Percentiles rank a stretch among this genome's conserved stretches.
phyloP scores from a whole-genome alignment of 2,113 vertebrate genomes.

The Leptobrachium leishanense region DNA sequence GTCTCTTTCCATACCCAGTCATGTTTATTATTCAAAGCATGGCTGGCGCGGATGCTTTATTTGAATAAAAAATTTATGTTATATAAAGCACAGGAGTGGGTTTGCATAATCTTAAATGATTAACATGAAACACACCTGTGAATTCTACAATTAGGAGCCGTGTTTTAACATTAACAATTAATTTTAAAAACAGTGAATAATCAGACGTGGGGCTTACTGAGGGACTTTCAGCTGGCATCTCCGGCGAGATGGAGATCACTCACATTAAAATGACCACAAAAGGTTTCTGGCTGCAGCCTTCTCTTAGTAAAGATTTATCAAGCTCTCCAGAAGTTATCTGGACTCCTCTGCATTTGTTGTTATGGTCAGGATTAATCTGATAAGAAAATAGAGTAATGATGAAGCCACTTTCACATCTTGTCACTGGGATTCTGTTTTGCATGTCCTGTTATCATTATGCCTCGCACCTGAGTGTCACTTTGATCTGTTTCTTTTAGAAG shows the following conservation, averaged over 20 bases:
- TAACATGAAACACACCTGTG: not conserved
- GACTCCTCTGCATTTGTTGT: not conserved
- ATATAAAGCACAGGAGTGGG: not conserved
- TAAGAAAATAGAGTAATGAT: not conserved
- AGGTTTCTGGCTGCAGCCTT: not conserved
- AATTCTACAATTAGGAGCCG: not conserved
- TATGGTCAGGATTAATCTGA: not conserved
- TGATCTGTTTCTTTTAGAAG: not conserved
- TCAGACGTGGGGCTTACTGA: not conserved
- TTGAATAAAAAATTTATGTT: not conserved
- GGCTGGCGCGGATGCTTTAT: not conserved
- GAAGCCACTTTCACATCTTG: not conserved
- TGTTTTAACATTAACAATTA: not conserved
- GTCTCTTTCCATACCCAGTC: too few species aligned
- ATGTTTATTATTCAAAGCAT: too few species aligned
- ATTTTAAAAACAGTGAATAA: not conserved
- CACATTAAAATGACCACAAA: not conserved
- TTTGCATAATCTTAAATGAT: not conserved
- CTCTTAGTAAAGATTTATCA: not conserved
- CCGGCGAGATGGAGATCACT: not conserved
- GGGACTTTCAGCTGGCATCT: not conserved
- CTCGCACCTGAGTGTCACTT: not conserved
- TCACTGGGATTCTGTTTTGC: not conserved
- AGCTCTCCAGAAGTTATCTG: not conserved
- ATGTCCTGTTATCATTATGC: not conserved